Evolutionary conservation across 2,113 vertebrate species (phyloP), one percentile per base, ranked within the genome.

Genomic region (Glareola pratincola): DNA sequence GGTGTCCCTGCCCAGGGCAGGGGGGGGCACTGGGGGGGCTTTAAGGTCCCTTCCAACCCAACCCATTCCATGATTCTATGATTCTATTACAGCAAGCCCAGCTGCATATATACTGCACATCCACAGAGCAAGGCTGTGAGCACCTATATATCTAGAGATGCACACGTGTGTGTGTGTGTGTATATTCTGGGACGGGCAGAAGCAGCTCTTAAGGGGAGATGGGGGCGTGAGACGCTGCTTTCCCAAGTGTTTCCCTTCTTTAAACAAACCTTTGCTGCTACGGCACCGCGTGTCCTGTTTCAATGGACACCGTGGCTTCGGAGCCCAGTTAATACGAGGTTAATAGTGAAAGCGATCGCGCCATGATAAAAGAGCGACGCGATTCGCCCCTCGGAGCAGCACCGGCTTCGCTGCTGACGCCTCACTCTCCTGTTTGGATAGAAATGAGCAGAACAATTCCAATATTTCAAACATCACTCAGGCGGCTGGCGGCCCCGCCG

Each of bases 381-480:
- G 6, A 12, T 71, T 17, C 37, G 45, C 68, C 82, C 47, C 64
- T 59, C 12, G 29, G 66, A 82, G 90, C 86, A 53, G 82, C 87
- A 9, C n/a, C 14, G 10, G 60, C 41, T 88, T 80, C 39, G 5
- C 63, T 1, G 8, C 84, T 54, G 63, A 64, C 32, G 24, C 81
- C 84, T 74, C 63, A 1, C 53, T 53, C 77, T 41, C 83, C 67
- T 48, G 92, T 93, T 85, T 59, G 94, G 95, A 51, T 39, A 29
- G 93, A 83, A 92, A 92, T 3, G 93, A 96, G 86, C 72, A 36
- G 85, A 95, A 88, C 91, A n/a, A 96, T 67, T 66, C 93, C 82
- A 24, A 23, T 66, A 90, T 98, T 98, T 97, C 96, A 96, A 96
- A 93, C 96, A 97, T 62, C 95, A 96, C 97, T 97, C 96, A 92